These are phyloP conservation scores for Mimachlamys varia DNA, from an alignment of 2,888 invertebrate genomes.

Conservation along the genomic window DNA sequence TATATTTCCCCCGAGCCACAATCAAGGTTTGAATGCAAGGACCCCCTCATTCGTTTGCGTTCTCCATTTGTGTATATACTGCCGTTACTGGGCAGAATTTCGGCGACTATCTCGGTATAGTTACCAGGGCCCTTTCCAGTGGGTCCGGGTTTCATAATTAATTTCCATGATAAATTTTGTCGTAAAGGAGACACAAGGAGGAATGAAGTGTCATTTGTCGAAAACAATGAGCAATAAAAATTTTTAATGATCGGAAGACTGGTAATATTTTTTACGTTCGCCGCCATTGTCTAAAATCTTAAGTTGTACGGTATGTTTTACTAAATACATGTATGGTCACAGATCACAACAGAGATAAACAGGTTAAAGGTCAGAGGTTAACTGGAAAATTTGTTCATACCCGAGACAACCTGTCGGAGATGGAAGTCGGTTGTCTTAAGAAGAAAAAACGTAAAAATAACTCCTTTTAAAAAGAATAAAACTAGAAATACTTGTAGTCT, in stretches of 20 bases:
- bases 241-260: background rate
- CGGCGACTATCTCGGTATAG: background rate
- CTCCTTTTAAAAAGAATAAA: background rate
- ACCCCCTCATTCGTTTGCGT: background rate
- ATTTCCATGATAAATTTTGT: conserved; percentile 29
- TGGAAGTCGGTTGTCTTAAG: too few relatives aligned
- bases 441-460: background rate
- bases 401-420: too few relatives aligned
- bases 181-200: background rate
- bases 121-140: background rate
- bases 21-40: background rate
- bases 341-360: background rate
- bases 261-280: background rate
- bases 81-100: conserved; percentile 1
- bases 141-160: conserved; percentile 9
- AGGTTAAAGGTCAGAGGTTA: background rate
- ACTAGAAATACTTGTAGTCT: too few relatives aligned
- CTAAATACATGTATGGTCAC: background rate
- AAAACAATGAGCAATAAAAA: background rate
- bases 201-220: background rate
- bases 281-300: conserved; percentile 18
- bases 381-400: background rate
- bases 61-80: background rate
- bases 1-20: background rate
- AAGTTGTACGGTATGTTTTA: background rate